These are phyloP conservation scores for Apeltes quadracus DNA, from an alignment of 2,113 vertebrate species.

Conservation along the genomic window DNA sequence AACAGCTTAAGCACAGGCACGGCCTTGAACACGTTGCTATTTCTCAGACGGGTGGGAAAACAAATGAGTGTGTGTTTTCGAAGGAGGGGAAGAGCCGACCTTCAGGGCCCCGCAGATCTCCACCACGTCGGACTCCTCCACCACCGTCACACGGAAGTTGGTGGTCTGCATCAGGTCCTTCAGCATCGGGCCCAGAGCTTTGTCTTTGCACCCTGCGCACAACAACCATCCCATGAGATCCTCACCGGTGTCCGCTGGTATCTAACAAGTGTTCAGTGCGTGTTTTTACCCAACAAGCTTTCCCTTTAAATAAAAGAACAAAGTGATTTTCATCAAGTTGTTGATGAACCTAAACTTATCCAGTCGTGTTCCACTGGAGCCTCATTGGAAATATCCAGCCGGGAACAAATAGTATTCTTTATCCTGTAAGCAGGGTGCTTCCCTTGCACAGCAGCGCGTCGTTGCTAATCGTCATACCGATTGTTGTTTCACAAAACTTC, in stretches of 20 bases:
- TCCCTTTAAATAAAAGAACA: too few species aligned
- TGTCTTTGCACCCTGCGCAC: constrained; percentile 86
- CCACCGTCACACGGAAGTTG: constrained; percentile 93
- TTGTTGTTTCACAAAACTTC: constrained; percentile 98
- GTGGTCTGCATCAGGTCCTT: constrained; percentile 95
- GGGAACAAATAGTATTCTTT: background rate
- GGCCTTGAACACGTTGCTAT: too few species aligned
- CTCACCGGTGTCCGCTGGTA: background rate
- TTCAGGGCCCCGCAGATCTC: constrained; percentile 98
- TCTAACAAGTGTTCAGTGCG: background rate
- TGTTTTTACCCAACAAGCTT: background rate
- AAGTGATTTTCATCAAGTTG: background rate
- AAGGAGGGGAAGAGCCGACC: constrained; percentile 70
- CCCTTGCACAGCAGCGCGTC: background rate
- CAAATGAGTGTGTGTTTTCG: too few species aligned
- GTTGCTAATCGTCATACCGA: constrained; percentile 77
- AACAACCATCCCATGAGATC: background rate
- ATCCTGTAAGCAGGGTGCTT: background rate
- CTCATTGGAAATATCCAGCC: background rate
- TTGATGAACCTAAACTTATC: too few species aligned
- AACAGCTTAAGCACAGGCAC: too few species aligned
- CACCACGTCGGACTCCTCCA: constrained; percentile 92
- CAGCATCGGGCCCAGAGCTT: constrained; percentile 81
- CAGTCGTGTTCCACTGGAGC: background rate
- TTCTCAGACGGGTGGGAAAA: too few species aligned